Evolutionary conservation across 1,140 invertebrate genomes (phyloP).

Genomic region (Aphaenogaster floridana): DNA sequence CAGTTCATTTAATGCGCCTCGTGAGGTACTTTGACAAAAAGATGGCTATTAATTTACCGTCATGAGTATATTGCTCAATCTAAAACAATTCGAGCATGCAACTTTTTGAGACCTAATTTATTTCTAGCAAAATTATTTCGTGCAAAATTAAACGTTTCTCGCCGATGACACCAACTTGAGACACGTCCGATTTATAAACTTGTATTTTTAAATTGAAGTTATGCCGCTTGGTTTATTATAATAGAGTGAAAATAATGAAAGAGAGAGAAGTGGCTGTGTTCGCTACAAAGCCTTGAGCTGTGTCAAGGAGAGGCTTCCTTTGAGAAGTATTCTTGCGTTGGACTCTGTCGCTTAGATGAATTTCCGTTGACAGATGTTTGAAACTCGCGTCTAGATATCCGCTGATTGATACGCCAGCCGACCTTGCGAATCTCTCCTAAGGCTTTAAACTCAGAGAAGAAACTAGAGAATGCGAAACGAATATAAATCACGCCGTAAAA

Average conservation of each 20-base stretch:
- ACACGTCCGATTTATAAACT: neutral
- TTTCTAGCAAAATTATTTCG: neutral
- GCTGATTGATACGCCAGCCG: slow-evolving; percentile 3
- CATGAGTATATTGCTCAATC: neutral
- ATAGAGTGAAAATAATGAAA: neutral
- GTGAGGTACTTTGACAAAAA: neutral
- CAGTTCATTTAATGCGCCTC: neutral
- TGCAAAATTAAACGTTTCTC: neutral
- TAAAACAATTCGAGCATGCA: neutral
- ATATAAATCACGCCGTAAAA: slow-evolving; percentile 58
- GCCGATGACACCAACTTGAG: neutral
- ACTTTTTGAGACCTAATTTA: neutral
- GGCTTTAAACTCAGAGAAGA: slow-evolving; percentile 26
- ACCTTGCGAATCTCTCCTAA: slow-evolving; percentile 18
- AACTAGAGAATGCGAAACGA: slow-evolving; percentile 40
- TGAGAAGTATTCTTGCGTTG: neutral
- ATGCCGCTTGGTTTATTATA: neutral
- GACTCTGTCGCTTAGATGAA: neutral
- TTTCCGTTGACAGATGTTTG: slow-evolving; percentile 10
- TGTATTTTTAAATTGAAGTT: slow-evolving; percentile 4
- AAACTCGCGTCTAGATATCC: neutral
- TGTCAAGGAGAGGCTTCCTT: neutral
- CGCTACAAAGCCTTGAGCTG: neutral
- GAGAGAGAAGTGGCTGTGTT: neutral
- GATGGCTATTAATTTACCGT: neutral